These are phyloP conservation scores for Hoplias malabaricus DNA, from an alignment of 2,113 vertebrate genomes.

Conservation along the genomic window DNA sequence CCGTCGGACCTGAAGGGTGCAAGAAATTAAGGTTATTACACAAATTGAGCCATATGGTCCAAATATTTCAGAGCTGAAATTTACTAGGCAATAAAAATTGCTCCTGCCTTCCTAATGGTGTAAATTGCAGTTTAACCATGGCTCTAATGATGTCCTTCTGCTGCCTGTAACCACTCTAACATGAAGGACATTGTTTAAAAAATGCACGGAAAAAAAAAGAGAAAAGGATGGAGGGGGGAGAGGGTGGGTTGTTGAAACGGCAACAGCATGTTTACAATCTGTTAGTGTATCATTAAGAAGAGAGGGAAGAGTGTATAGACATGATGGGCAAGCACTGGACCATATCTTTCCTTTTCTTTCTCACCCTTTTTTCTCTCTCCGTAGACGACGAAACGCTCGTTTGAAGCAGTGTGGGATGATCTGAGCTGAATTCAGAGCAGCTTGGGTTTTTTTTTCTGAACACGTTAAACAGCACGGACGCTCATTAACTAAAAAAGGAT, in stretches of 20 bases:
- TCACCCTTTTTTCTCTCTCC: constrained; percentile 29
- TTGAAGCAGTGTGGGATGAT: constrained; percentile 29
- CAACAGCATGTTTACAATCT: constrained; percentile 99
- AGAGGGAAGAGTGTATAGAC: constrained; percentile 91
- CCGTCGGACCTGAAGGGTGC: constrained; percentile 98
- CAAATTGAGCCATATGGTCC: constrained; percentile 99
- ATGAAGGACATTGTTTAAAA: constrained; percentile 99
- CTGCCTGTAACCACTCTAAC: constrained; percentile 99
- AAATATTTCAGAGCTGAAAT: constrained; percentile 99
- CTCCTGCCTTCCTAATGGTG: constrained; percentile 99
- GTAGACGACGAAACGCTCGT: constrained; percentile 20
- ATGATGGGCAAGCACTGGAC: constrained; percentile 75
- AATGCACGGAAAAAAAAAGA: constrained; percentile 82
- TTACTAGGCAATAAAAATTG: constrained; percentile 99
- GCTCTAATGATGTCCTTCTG: constrained; percentile 99
- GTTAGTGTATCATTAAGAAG: constrained; percentile 99
- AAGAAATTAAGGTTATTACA: constrained; percentile 99
- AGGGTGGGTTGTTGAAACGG: constrained; percentile 66
- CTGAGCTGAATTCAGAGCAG: constrained; percentile 41
- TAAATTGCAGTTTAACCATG: constrained; percentile 99
- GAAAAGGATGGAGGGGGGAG: too few relatives aligned
- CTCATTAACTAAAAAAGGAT: constrained; percentile 47
- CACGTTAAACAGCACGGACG: constrained; percentile 12
- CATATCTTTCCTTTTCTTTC: constrained; percentile 47
- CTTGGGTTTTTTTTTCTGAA: constrained; percentile 18